Evolutionary conservation across 2,888 invertebrate species (phyloP).

Genomic region (Thysanoteuthis rhombus): DNA sequence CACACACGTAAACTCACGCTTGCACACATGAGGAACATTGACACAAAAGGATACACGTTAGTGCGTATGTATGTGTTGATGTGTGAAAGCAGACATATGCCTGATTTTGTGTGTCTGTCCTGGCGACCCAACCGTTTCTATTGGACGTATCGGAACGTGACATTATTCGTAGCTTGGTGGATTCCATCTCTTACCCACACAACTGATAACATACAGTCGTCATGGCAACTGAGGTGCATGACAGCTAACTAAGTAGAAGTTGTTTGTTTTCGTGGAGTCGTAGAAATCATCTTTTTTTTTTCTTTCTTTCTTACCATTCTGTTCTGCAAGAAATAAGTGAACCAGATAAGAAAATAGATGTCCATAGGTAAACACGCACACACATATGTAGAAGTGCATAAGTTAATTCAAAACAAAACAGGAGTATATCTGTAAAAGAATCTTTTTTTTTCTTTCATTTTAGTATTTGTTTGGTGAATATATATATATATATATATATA

Average conservation of each 20-base stretch:
- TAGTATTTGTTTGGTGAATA: no score
- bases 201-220: neutral
- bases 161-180: neutral
- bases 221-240: neutral
- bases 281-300: neutral
- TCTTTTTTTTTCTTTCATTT: no score
- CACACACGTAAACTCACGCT: neutral
- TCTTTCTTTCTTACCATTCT: neutral
- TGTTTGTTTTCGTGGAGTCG: neutral
- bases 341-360: neutral
- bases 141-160: neutral
- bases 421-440: no score
- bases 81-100: neutral
- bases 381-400: no score
- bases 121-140: neutral
- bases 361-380: neutral
- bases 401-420: no score
- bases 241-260: conserved; percentile 12
- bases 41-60: neutral
- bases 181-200: neutral
- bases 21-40: no score
- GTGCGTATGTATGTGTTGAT: neutral
- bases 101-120: neutral
- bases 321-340: neutral
- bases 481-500: no score